Percentiles rank a stretch among this genome's conserved stretches.
Evolutionary conservation across 2,113 vertebrate genomes (phyloP).

Genomic region (Ariopsis seemanni): DNA sequence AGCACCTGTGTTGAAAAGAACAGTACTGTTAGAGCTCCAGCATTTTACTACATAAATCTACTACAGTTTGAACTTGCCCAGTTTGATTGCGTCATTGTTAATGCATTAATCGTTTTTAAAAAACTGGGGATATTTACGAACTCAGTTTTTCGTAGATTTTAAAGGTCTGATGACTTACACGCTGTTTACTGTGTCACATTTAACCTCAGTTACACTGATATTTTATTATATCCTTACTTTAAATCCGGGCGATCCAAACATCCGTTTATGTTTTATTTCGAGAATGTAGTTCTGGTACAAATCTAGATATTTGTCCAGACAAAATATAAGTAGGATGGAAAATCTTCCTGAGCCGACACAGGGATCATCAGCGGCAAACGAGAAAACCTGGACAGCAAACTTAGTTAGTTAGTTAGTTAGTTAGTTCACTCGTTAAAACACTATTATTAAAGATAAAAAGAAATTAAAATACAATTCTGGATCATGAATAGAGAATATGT

Average conservation of each 20-base stretch:
- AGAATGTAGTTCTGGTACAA: not conserved
- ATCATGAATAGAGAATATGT: not conserved
- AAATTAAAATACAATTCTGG: not conserved
- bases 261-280: not conserved
- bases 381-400: not conserved
- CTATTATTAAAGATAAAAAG: not conserved
- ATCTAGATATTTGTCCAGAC: not conserved
- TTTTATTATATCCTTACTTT: not conserved
- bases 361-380: not conserved
- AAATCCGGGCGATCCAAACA: not conserved
- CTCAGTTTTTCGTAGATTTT: not conserved
- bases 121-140: not conserved
- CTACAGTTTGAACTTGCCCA: slow-evolving; percentile 1
- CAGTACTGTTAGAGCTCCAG: slow-evolving; percentile 12
- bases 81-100: not conserved
- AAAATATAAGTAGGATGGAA: not conserved
- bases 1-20: slow-evolving; percentile 32
- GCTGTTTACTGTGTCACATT: not conserved
- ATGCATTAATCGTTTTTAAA: not conserved
- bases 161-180: not conserved
- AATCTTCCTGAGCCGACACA: not conserved
- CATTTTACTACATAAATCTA: not conserved
- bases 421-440: not conserved
- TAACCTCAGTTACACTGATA: not conserved
- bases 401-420: not conserved